A percentile compares a stretch with the other conserved stretches of the same genome.
phyloP scores from a whole-genome alignment of 2,888 invertebrate species.

The Cancer borealis region DNA sequence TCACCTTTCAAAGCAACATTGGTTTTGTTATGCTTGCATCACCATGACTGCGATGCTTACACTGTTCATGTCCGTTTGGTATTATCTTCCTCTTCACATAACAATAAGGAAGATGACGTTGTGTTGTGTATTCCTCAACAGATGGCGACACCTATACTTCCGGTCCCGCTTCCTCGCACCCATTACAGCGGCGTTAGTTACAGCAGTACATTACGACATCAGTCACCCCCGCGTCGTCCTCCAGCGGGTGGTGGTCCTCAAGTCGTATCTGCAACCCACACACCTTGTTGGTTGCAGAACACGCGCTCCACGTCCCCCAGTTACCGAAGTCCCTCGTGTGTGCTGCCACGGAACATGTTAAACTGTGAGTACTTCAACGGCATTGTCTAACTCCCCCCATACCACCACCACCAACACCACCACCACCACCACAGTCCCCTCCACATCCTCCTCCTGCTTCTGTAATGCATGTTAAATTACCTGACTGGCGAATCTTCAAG shows the following conservation, averaged over 20 bases:
- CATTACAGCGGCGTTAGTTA: not conserved
- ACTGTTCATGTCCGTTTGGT: no score
- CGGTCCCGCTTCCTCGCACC: not conserved
- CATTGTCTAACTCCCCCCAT: no score
- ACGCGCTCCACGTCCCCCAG: slow-evolving; percentile 58
- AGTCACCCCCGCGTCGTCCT: slow-evolving; percentile 62
- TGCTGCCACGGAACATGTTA: not conserved
- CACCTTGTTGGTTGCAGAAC: not conserved
- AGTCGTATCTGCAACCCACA: slow-evolving; percentile 50
- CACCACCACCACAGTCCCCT: no score
- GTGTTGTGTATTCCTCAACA: no score
- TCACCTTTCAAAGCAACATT: not conserved
- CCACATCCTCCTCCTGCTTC: not conserved
- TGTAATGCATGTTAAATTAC: not conserved
- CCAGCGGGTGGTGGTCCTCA: slow-evolving; percentile 30
- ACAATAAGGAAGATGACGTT: no score
- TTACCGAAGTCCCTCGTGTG: slow-evolving; percentile 41
- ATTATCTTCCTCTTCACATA: no score
- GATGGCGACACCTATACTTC: no score
- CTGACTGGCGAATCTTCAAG: not conserved
- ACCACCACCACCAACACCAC: no score
- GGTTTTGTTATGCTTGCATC: no score
- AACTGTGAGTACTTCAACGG: not conserved
- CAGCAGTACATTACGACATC: slow-evolving; percentile 67
- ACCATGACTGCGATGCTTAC: no score